phyloP scores from a whole-genome alignment of 2,888 invertebrate species.

The Ceratothoa steindachneri region DNA sequence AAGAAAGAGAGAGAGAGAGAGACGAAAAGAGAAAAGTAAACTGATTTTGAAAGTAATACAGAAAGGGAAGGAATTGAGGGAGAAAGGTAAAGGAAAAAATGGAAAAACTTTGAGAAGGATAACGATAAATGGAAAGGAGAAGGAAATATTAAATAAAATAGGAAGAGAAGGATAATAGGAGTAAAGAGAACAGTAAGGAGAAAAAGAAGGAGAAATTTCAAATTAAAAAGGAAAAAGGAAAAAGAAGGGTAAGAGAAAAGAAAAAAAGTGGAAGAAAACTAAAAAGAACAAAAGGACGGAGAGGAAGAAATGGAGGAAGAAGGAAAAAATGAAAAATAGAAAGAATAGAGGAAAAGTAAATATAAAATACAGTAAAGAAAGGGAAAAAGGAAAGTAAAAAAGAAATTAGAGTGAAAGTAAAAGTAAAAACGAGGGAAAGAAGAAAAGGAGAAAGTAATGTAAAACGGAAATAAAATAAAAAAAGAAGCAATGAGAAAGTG shows the following conservation, averaged over 20 bases:
- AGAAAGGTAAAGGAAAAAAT: not conserved
- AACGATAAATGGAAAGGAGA: not conserved
- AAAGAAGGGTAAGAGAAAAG: not conserved
- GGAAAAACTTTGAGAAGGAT: not conserved
- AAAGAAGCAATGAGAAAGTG: not conserved
- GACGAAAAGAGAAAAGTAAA: not conserved
- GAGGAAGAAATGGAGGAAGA: not conserved
- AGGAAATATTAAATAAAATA: not conserved
- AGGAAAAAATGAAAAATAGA: not conserved
- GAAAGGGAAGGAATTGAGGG: not conserved
- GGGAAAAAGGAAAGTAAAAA: not conserved
- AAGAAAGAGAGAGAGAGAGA: not conserved
- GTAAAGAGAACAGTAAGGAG: not conserved
- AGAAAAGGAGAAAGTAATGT: not conserved
- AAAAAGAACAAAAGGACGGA: not conserved
- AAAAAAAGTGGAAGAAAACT: not conserved
- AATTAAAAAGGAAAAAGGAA: too few relatives aligned
- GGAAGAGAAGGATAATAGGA: not conserved
- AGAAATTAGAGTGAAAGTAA: not conserved
- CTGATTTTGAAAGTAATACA: not conserved
- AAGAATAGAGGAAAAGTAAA: not conserved
- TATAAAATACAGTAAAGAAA: not conserved
- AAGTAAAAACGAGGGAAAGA: not conserved
- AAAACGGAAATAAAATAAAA: not conserved
- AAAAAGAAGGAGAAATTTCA: not conserved